phyloP scores from a whole-genome alignment of 2,888 invertebrate species.

The Sesia bembeciformis region DNA sequence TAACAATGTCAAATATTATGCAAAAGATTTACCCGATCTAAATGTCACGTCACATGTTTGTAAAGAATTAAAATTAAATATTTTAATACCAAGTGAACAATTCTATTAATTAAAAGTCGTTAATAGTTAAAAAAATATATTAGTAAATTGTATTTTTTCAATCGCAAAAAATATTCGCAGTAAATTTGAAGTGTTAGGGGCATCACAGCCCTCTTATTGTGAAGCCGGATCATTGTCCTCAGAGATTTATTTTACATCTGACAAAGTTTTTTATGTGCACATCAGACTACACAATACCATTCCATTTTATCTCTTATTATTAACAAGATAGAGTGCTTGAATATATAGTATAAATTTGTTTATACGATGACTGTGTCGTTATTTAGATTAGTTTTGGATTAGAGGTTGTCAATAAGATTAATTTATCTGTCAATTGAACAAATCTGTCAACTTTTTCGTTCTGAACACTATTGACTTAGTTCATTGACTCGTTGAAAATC shows the following conservation, averaged over 20 bases:
- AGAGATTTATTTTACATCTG: slow-evolving; percentile 2
- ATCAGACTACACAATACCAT: too few species aligned
- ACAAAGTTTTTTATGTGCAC: background rate
- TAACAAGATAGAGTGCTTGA: too few species aligned
- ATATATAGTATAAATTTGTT: too few species aligned
- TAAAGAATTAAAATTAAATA: too few species aligned
- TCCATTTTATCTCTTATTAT: too few species aligned
- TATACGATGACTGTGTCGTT: background rate
- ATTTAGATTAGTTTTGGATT: background rate
- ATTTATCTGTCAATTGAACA: background rate
- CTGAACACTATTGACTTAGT: background rate
- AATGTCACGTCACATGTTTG: too few species aligned
- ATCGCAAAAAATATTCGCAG: background rate
- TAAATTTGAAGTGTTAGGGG: slow-evolving; percentile 1
- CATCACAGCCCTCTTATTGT: background rate
- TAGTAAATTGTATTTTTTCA: too few species aligned
- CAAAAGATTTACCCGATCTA: too few species aligned
- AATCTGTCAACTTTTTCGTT: background rate
- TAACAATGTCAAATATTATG: too few species aligned
- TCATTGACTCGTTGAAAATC: background rate
- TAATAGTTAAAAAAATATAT: too few species aligned
- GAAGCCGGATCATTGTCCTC: slow-evolving; percentile 19
- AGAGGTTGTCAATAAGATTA: background rate
- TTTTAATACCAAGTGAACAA: too few species aligned
- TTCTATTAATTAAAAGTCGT: too few species aligned